Evolutionary conservation across 1,140 invertebrate genomes (phyloP), one percentile per base, ranked within the genome.

Genomic region (Phymorhynchus buccinoides): DNA sequence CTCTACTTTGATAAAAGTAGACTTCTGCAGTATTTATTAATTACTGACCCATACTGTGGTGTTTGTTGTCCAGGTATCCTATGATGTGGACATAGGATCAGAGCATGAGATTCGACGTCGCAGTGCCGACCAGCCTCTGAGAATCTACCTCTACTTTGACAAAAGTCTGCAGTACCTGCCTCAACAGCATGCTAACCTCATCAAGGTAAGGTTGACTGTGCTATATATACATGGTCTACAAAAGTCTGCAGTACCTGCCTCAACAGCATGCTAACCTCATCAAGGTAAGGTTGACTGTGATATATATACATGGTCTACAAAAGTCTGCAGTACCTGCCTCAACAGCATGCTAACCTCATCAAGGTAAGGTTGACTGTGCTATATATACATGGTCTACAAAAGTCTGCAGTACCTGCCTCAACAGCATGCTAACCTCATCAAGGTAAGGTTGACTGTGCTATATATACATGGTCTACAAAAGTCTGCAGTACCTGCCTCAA

Each of bases 121-220:
- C 83, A 97, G 96, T 93, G 95, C 96, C 86, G 96, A 96, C 94
- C 97, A 98, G 90, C 96, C 96, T 1, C 94, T 99, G 80, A 95
- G 97, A 89, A 98, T 99, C 89, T 95, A 97, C 87, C 95, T 98
- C 86, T 96, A 96, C 91, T 98, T 98, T 93, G 98, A 99, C 92
- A 95, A 96, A 85, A 98, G 97, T 91, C 96, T 98, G 79, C 96
- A 96, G 93, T 48, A 85, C 14, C 94, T 98, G 91, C 96, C 97
- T 86, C 93, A 94, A 87, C 95, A 96, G 89, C 97, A 97, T 93
- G 96, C 96, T 91, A 95, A 96, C 90, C 95, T 98, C 89, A 97
- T 98, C 87, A 97, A 97, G 94, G 97, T 97, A 95, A 96, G 96
- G 35, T 9, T 73, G n/a, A 73, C 27, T 7, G 6, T 32, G 35